Evolutionary conservation across 2,888 invertebrate species (phyloP), one percentile per base, ranked within the genome.

Genomic region (Euplexia lucipara): DNA sequence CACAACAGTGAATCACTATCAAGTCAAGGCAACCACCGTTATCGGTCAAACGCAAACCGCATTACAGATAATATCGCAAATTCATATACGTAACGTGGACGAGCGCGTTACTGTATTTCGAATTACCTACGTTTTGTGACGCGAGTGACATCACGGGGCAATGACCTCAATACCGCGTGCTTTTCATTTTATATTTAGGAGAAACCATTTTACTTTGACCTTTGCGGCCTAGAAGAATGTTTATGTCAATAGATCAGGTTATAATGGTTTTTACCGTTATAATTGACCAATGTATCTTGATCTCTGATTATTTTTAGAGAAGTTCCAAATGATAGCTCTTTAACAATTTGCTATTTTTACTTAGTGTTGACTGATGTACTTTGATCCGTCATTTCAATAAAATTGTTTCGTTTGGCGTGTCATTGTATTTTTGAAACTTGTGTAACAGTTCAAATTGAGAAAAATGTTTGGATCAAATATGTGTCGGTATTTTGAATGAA

Each of bases 11-110:
- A 79, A 61, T 70, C 75, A 75, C 61, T 78, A 81, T 80, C 76
- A 70, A 69, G 59, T 62, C 76, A 75, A 70, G 87, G 78, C 88
- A 89, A 84, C 86, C 87, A 88, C 86, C 87, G 70, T 85, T 90
- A 88, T 87, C 86, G 83, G 83, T 83, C 79, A 85, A 72, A 75
- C 76, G 69, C 66, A 68, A 79, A 81, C 80, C 80, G 71, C 81
- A 74, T 69, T 82, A 79, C 78, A 81, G 72, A 77, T 82, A 71
- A 69, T 79, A 81, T 83, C 66, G 82, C 81, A 64, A 79, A 71
- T 71, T 77, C 66, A 67, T 71, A 70, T 62, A 79, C 79, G 66
- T 75, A 82, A 81, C 79, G 73, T 44, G 70, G 37, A 57, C 66
- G 57, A 30, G 32, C 57, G 52, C 70, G 78, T 79, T 80, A 81